Conservation (phyloP, 2,113 vertebrate genomes). For the Podarcis muralis region DNA sequence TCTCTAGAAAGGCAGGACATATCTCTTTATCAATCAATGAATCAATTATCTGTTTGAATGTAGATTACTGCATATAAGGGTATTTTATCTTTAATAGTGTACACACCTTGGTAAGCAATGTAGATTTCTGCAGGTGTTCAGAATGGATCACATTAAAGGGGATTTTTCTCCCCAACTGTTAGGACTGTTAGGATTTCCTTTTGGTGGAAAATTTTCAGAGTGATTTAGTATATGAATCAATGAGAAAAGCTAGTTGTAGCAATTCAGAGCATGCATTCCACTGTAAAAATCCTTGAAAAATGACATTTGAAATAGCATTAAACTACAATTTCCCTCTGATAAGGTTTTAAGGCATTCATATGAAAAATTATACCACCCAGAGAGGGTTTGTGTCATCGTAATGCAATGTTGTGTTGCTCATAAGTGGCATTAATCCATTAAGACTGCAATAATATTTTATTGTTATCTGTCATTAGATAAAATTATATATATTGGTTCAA, state of each 20-base stretch:
- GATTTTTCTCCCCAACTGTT: constrained; percentile 32
- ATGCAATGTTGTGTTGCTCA: constrained; percentile 72
- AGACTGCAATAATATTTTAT: constrained; percentile 82
- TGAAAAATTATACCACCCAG: constrained; percentile 73
- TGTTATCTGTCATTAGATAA: constrained; percentile 81
- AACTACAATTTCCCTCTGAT: constrained; percentile 76
- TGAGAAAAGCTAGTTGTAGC: constrained; percentile 74
- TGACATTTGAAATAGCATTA: constrained; percentile 79
- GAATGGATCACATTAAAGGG: neutral
- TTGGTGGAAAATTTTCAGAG: constrained; percentile 49
- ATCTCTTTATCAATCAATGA: neutral
- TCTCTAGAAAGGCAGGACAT: neutral
- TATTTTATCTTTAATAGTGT: neutral
- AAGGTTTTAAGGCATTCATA: constrained; percentile 77
- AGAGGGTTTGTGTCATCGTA: constrained; percentile 75
- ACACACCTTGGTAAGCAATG: neutral
- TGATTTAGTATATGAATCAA: constrained; percentile 64
- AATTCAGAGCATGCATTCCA: constrained; percentile 74
- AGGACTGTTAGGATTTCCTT: constrained; percentile 51
- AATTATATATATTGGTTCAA: constrained; percentile 85
- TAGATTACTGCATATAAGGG: neutral
- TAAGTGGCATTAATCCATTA: constrained; percentile 80
- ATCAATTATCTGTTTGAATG: neutral
- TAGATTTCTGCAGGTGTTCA: neutral
- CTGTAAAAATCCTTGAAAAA: constrained; percentile 80